Base-by-base conservation (phyloP, 2,797 vertebrate species). In the Hirundo rustica region DNA sequence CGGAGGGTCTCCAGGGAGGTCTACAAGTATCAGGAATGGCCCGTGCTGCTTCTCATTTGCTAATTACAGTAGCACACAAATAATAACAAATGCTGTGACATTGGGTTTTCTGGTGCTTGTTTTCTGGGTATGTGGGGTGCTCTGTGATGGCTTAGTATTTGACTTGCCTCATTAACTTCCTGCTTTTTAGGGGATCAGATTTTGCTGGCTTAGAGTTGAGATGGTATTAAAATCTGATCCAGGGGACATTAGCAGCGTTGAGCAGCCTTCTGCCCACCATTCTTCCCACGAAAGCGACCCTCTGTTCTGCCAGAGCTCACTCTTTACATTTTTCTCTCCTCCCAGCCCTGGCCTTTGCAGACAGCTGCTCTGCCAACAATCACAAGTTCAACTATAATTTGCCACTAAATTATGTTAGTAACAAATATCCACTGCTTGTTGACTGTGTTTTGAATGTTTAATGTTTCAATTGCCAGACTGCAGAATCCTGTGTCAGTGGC, bases 1-100 rank as follows among this genome's bases (percentile, higher is more conserved):
- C 44, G 29, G 77, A 70, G 77, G 32, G 80, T 67, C 93, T 96
- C 85, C 51, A 57, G 94, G 85, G 92, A 95, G n/a, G 76, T n/a
- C 47, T 81, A 0, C 40, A 42, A 62, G 26, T 88, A 45, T 36
- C 26, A 26, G 47, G 36, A 88, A 32, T 81, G 85, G 71, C 70
- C 38, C 70, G 8, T 73, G n/a, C 70, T 93, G 51, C 55, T 88
- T 88, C 57, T 57, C 54, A 60, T 68, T 54, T 86, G 44, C 44
- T 94, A 58, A 11, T 85, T 91, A 61, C 47, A 70, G 2, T 34
- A 51, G 16, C 25, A 12, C 60, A 73, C 76, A 78, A 95, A 60
- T 83, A 48, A 13, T 77, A 62, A 44, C 0, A 0, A 50, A 54
- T 68, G n/a, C 32, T 44, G 30, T 66, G 76, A 44, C 40, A 29